Conservation (phyloP, 2,113 vertebrate species). For the Sisor rabdophorus region DNA sequence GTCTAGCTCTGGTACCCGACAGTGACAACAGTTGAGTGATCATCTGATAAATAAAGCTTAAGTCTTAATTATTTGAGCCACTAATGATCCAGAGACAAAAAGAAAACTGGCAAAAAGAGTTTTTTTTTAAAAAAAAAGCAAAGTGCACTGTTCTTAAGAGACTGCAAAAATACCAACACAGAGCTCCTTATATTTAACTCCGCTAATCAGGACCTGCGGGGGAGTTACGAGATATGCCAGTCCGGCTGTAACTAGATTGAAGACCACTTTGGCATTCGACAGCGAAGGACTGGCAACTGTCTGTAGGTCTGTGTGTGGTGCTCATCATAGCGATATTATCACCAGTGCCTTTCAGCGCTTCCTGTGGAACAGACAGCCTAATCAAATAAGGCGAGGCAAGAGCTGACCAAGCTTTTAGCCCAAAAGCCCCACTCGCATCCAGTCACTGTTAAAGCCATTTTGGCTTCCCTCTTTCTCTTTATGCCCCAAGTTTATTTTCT, state of each 20-base stretch:
- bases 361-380: constrained; percentile 70
- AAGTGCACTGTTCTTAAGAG: constrained; percentile 60
- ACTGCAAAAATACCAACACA: constrained; percentile 70
- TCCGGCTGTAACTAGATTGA: constrained; percentile 64
- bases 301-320: constrained; percentile 60
- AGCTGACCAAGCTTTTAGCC: constrained; percentile 67
- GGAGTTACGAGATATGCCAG: constrained; percentile 52
- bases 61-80: too few species aligned
- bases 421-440: constrained; percentile 52
- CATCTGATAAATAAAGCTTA: too few species aligned
- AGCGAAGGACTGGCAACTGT: constrained; percentile 67
- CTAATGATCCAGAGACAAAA: constrained; percentile 32
- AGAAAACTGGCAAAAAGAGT: constrained; percentile 63
- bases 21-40: too few species aligned
- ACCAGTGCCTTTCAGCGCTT: constrained; percentile 75
- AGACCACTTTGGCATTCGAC: constrained; percentile 70
- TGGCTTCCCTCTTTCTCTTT: constrained; percentile 46
- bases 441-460: constrained; percentile 63
- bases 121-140: constrained; percentile 56
- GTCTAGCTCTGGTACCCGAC: too few species aligned
- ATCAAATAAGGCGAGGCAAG: constrained; percentile 66
- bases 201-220: constrained; percentile 63
- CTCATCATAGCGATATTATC: constrained; percentile 67
- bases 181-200: constrained; percentile 62
- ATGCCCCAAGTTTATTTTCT: constrained; percentile 36